phyloP scores from a whole-genome alignment of 2,888 invertebrate species.

The Ophioninae sp. region DNA sequence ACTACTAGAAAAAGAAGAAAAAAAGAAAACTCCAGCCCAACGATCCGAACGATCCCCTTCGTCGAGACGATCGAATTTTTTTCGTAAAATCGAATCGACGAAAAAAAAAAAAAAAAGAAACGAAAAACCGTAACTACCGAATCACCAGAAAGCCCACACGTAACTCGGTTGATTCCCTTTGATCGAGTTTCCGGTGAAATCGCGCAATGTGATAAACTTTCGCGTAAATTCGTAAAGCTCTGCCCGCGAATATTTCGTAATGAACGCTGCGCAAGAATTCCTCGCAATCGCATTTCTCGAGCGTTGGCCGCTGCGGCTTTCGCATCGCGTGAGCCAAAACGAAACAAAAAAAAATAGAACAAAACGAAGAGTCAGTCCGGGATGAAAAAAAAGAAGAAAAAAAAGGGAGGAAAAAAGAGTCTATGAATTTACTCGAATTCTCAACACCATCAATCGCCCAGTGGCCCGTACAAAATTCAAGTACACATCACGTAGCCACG shows the following conservation, averaged over 20 bases:
- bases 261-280: not conserved
- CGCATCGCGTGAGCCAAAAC: too few species aligned
- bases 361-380: not conserved
- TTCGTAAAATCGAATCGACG: not conserved
- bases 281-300: not conserved
- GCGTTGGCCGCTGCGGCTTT: not conserved
- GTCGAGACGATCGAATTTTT: too few species aligned
- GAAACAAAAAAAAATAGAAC: not conserved
- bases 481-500: constrained; percentile 39
- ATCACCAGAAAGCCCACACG: too few species aligned
- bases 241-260: constrained; percentile 1
- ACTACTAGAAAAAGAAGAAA: too few species aligned
- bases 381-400: not conserved
- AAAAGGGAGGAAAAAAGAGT: constrained; percentile 10
- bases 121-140: too few species aligned
- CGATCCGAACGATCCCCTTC: too few species aligned
- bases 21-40: too few species aligned
- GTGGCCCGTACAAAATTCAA: constrained; percentile 61
- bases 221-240: not conserved
- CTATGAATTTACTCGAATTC: constrained; percentile 65
- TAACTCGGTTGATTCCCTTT: too few species aligned
- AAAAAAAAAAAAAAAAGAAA: too few species aligned
- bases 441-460: constrained; percentile 72
- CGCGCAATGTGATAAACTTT: not conserved
- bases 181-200: too few species aligned